A percentile compares a stretch with the other conserved stretches of the same genome.
Conservation (phyloP, 1,140 invertebrate genomes). For the Drosophila nebulosa region DNA sequence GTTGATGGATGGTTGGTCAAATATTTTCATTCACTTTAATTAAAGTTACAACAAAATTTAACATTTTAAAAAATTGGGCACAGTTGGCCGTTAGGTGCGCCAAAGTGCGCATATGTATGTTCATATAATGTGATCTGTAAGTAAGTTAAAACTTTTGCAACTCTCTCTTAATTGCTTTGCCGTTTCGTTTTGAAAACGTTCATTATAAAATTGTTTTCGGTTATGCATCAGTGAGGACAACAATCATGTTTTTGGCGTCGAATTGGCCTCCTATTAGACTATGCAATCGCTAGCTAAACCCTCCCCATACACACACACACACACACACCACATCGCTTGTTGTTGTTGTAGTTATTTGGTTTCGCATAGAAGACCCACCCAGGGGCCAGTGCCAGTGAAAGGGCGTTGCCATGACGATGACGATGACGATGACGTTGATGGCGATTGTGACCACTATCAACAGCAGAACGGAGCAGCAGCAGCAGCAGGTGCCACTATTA, state of each 20-base stretch:
- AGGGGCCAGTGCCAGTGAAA: conserved; percentile 13
- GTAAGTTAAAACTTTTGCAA: conserved; percentile 22
- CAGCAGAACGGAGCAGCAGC: too few species aligned
- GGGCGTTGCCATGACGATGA: neutral
- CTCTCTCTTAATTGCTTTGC: neutral
- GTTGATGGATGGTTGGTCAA: neutral
- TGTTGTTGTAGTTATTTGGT: neutral
- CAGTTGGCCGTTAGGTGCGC: too few species aligned
- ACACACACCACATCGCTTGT: neutral
- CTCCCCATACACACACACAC: too few species aligned
- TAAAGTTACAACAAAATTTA: too few species aligned
- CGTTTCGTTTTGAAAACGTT: neutral
- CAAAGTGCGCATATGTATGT: too few species aligned
- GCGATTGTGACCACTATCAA: conserved; percentile 8
- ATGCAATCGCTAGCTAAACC: neutral
- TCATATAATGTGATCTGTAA: too few species aligned
- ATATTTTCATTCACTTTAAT: too few species aligned
- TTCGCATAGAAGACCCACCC: neutral
- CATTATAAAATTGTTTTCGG: conserved; percentile 1
- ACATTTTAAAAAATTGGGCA: too few species aligned
- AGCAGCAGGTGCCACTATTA: neutral
- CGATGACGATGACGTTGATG: neutral
- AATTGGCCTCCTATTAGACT: neutral
- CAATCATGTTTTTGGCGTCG: neutral
- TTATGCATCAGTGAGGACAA: neutral